These are phyloP conservation scores for Euplagia quadripunctaria DNA, from an alignment of 2,888 invertebrate genomes.

Conservation along the genomic window DNA sequence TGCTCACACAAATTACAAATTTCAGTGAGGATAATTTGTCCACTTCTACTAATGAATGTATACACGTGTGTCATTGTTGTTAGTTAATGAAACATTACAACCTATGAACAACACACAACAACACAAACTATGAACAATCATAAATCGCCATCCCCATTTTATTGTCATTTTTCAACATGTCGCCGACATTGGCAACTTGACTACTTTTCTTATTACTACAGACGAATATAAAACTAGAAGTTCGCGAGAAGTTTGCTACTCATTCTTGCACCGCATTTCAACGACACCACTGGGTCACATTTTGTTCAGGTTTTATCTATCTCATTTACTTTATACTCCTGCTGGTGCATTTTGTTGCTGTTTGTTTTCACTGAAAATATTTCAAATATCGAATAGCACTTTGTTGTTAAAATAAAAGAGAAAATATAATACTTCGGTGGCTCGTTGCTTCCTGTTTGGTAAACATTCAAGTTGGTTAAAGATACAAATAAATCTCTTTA, in stretches of 20 bases:
- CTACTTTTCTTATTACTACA: slow-evolving; percentile 51
- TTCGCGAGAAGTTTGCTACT: slow-evolving; percentile 58
- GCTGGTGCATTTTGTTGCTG: slow-evolving; percentile 33
- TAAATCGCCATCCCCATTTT: slow-evolving; percentile 41
- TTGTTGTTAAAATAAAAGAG: not conserved
- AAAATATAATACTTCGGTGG: not conserved
- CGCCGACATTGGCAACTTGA: slow-evolving; percentile 37
- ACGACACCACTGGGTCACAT: slow-evolving; percentile 72
- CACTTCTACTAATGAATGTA: not conserved
- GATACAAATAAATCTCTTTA: not conserved
- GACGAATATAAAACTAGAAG: slow-evolving; percentile 54
- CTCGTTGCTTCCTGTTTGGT: not conserved
- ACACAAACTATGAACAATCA: slow-evolving; percentile 20
- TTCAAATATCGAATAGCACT: slow-evolving; percentile 14
- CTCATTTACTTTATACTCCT: slow-evolving; percentile 62
- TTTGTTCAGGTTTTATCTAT: slow-evolving; percentile 62
- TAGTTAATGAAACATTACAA: not conserved
- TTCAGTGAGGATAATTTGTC: not conserved
- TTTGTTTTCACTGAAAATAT: slow-evolving; percentile 32
- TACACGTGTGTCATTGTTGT: not conserved
- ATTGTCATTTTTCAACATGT: slow-evolving; percentile 30
- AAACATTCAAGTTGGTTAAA: not conserved
- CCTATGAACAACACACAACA: too few relatives aligned
- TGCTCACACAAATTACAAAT: not conserved
- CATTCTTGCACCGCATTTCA: slow-evolving; percentile 59